phyloP scores from a whole-genome alignment of 2,888 invertebrate genomes.

The Eucera pruinosa region DNA sequence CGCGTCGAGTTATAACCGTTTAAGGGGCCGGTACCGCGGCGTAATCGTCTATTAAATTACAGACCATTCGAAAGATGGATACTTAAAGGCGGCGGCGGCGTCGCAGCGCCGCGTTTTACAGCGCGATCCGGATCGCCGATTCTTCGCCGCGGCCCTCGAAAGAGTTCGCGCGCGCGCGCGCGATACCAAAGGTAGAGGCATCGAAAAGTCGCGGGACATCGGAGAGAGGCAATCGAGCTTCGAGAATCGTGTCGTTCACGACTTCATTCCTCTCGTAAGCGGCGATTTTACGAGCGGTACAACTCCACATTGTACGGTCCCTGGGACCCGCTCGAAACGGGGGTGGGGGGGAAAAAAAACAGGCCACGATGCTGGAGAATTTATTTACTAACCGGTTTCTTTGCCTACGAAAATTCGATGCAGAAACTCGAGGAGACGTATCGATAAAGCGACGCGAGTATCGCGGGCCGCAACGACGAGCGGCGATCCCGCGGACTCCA shows the following conservation, averaged over 20 bases:
- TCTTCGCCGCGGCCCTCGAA: conserved; percentile 28
- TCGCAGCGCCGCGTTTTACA: conserved; percentile 26
- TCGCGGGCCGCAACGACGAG: not conserved
- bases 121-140: conserved; percentile 42
- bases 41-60: conserved; percentile 52
- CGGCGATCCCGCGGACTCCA: not conserved
- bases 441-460: conserved; percentile 14
- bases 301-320: not conserved
- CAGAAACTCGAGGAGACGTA: conserved; percentile 1
- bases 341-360: no score
- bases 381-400: conserved; percentile 37
- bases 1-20: conserved; percentile 46
- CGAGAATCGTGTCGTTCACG: conserved; percentile 48
- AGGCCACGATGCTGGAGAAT: not conserved
- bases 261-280: conserved; percentile 22
- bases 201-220: not conserved
- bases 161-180: conserved; percentile 8
- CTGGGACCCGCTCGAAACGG: not conserved
- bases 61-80: conserved; percentile 46
- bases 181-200: conserved; percentile 10
- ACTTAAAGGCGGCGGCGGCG: conserved; percentile 41
- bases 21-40: conserved; percentile 45
- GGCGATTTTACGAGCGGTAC: conserved; percentile 31
- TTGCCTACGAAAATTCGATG: not conserved
- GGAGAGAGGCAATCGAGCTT: conserved; percentile 7